Conservation (phyloP, 2,888 invertebrate species). For the Idaea aversata region DNA sequence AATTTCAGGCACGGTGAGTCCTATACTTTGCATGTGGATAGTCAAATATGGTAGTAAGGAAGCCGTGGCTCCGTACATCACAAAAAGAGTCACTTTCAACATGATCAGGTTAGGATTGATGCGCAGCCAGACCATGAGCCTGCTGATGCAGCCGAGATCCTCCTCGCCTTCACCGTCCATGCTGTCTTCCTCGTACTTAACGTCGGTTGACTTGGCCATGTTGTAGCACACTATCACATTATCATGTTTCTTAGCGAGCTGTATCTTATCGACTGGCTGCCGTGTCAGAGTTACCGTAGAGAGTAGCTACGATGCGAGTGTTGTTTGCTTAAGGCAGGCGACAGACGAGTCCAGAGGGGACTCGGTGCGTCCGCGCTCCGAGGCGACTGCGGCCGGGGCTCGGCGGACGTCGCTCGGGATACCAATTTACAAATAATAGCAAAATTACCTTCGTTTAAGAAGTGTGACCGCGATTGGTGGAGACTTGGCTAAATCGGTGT, state of each 20-base stretch:
- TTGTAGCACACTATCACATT: conserved; percentile 49
- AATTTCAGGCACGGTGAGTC: conserved; percentile 91
- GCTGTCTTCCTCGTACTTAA: conserved; percentile 69
- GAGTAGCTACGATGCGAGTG: conserved; percentile 43
- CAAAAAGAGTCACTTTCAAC: conserved; percentile 90
- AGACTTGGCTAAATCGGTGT: conserved; percentile 73
- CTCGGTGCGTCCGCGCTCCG: conserved; percentile 54
- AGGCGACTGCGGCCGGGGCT: conserved; percentile 66
- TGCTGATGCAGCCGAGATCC: conserved; percentile 61
- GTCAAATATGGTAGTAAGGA: conserved; percentile 92
- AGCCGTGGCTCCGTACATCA: conserved; percentile 92
- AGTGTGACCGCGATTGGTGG: conserved; percentile 77
- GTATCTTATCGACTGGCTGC: conserved; percentile 75
- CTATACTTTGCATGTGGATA: conserved; percentile 94
- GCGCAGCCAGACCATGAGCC: conserved; percentile 71
- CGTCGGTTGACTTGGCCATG: conserved; percentile 69
- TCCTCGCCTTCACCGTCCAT: conserved; percentile 72
- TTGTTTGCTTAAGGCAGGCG: conserved; percentile 64
- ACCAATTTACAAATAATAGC: conserved; percentile 80
- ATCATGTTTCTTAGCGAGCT: conserved; percentile 59
- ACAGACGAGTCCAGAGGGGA: conserved; percentile 59
- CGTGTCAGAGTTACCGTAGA: conserved; percentile 41
- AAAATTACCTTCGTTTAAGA: conserved; percentile 79
- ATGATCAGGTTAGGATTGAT: conserved; percentile 90
- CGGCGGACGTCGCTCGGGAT: conserved; percentile 68